These are phyloP conservation scores for Hippoglossus hippoglossus DNA, from an alignment of 2,797 vertebrate genomes.

Conservation along the genomic window DNA sequence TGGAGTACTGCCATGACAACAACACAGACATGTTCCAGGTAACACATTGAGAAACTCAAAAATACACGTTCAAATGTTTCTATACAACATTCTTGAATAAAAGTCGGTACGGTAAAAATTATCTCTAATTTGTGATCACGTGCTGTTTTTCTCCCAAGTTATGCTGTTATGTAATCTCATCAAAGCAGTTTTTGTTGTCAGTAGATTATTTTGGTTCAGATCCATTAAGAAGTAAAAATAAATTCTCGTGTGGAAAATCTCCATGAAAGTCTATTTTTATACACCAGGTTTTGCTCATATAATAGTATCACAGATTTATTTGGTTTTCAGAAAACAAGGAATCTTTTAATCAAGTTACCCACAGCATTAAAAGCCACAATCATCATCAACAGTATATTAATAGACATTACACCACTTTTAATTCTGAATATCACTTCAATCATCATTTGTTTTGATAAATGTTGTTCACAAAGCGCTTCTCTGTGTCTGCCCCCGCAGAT, in stretches of 20 bases:
- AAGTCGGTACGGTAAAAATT: neutral
- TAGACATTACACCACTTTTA: too few relatives aligned
- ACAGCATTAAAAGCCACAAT: neutral
- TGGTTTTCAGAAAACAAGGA: neutral
- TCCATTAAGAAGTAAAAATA: conserved; percentile 22
- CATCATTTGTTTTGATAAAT: conserved; percentile 5
- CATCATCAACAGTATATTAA: neutral
- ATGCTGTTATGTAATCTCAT: conserved; percentile 42
- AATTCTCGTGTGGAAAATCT: conserved; percentile 13
- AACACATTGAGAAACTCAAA: conserved; percentile 38
- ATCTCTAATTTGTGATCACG: neutral
- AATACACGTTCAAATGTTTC: neutral
- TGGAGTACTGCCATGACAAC: conserved; percentile 96
- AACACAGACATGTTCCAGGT: conserved; percentile 99
- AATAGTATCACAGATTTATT: conserved; percentile 12
- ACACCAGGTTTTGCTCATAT: conserved; percentile 3
- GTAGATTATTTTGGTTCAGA: conserved; percentile 48
- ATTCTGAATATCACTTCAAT: too few relatives aligned
- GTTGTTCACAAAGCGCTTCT: neutral
- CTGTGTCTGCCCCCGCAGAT: conserved; percentile 68
- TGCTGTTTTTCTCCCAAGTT: conserved; percentile 28
- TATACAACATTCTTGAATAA: neutral
- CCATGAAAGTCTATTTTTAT: conserved; percentile 51
- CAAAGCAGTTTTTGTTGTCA: conserved; percentile 29
- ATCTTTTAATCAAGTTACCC: neutral